Conservation (phyloP, 2,797 vertebrate species). For the Geotrypetes seraphini region DNA sequence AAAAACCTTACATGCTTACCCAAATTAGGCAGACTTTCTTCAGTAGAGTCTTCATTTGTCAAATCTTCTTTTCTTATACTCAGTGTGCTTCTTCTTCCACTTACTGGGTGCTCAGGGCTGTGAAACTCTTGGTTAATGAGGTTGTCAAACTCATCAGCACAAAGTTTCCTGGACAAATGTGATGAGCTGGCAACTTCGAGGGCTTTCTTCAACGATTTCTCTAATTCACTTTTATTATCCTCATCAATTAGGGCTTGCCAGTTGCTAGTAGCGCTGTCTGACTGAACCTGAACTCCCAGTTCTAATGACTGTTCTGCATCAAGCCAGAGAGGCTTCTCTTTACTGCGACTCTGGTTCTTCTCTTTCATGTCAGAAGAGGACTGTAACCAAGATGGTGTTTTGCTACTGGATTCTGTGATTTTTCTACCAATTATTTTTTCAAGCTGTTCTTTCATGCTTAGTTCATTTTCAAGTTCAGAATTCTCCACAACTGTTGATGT, state of each 20-base stretch:
- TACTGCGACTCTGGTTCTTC: slow-evolving; percentile 31
- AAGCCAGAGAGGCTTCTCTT: slow-evolving; percentile 62
- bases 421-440: slow-evolving; percentile 43
- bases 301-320: slow-evolving; percentile 42
- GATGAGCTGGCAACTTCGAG: slow-evolving; percentile 21
- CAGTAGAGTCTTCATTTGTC: neutral
- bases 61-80: slow-evolving; percentile 15
- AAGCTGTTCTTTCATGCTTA: slow-evolving; percentile 40
- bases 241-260: slow-evolving; percentile 44
- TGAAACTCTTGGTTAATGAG: slow-evolving; percentile 8
- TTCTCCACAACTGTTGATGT: neutral
- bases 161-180: slow-evolving; percentile 23
- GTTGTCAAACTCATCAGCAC: slow-evolving; percentile 39
- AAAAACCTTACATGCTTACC: too few relatives aligned
- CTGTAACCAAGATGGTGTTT: slow-evolving; percentile 71
- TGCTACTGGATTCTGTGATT: slow-evolving; percentile 38
- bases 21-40: slow-evolving; percentile 13
- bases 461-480: slow-evolving; percentile 32
- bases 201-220: slow-evolving; percentile 1
- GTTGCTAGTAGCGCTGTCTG: slow-evolving; percentile 5
- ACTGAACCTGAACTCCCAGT: neutral
- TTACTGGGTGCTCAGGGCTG: slow-evolving; percentile 44
- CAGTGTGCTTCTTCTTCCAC: slow-evolving; percentile 62
- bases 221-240: slow-evolving; percentile 25
- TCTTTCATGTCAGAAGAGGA: slow-evolving; percentile 33